A percentile compares a stretch with the other conserved stretches of the same genome.
These are phyloP conservation scores for Scytalopus superciliaris DNA, from an alignment of 2,113 vertebrate genomes.

Conservation along the genomic window DNA sequence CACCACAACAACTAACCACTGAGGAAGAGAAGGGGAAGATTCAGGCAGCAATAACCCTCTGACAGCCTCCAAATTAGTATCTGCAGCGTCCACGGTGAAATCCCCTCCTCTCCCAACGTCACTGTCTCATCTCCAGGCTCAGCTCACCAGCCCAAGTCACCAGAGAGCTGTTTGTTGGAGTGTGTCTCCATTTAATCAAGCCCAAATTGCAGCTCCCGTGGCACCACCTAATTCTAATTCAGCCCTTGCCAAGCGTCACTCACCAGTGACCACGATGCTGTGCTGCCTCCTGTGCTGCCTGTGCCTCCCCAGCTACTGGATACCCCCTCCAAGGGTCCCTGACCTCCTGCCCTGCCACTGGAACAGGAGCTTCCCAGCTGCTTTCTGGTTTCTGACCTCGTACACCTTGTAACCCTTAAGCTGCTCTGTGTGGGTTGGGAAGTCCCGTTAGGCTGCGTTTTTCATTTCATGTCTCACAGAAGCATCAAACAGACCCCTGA, in stretches of 20 bases:
- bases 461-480: neutral
- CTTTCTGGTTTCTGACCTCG: neutral
- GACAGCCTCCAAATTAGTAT: neutral
- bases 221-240: neutral
- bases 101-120: rapidly evolving
- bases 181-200: neutral
- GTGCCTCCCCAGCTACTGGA: neutral
- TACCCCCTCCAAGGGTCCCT: neutral
- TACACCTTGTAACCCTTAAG: neutral
- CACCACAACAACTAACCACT: neutral
- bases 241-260: conserved; percentile 30
- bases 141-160: neutral
- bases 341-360: neutral
- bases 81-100: neutral
- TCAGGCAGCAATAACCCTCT: neutral
- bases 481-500: neutral
- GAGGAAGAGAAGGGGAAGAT: neutral
- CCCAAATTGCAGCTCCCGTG: neutral
- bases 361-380: neutral
- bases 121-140: neutral
- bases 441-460: rapidly evolving
- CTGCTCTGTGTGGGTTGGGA: neutral
- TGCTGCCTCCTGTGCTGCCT: neutral
- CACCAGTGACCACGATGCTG: neutral
- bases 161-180: neutral